Percentiles rank a stretch among this genome's conserved stretches.
phyloP scores from a whole-genome alignment of 2,797 vertebrate genomes.

The Poeciliopsis turneri region DNA sequence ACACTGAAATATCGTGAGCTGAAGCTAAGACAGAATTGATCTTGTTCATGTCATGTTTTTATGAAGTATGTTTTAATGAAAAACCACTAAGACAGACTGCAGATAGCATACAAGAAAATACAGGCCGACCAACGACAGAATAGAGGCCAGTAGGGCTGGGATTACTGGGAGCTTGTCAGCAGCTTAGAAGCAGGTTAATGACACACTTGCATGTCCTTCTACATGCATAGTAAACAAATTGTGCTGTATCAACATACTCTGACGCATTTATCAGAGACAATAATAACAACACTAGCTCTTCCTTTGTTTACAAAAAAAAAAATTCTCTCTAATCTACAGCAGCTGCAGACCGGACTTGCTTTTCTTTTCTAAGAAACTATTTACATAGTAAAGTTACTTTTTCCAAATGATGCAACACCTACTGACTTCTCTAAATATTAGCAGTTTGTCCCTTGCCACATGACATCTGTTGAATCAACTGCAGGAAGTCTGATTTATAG shows the following conservation, averaged over 20 bases:
- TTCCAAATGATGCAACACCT: neutral
- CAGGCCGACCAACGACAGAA: no score
- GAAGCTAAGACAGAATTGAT: neutral
- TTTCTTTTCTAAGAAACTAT: conserved; percentile 5
- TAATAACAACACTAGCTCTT: neutral
- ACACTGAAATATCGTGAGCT: neutral
- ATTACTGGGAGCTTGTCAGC: conserved; percentile 39
- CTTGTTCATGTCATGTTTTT: neutral
- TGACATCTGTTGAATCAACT: conserved; percentile 1
- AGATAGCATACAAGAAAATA: neutral
- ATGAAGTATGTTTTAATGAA: neutral
- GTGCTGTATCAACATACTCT: conserved; percentile 6
- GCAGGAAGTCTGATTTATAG: neutral
- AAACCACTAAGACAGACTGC: neutral
- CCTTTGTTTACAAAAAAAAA: neutral
- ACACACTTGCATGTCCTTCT: conserved; percentile 15
- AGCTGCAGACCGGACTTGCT: neutral
- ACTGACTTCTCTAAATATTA: conserved; percentile 2
- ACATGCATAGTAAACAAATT: conserved; percentile 7
- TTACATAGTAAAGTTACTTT: neutral
- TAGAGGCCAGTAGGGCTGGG: conserved; percentile 10
- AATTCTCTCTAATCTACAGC: neutral
- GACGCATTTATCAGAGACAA: neutral
- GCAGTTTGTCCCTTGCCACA: neutral
- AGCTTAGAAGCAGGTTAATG: conserved; percentile 32